Evolutionary conservation across 23 tunicate genomes (phyloP).

Genomic region (Aplidium turbinatum): DNA sequence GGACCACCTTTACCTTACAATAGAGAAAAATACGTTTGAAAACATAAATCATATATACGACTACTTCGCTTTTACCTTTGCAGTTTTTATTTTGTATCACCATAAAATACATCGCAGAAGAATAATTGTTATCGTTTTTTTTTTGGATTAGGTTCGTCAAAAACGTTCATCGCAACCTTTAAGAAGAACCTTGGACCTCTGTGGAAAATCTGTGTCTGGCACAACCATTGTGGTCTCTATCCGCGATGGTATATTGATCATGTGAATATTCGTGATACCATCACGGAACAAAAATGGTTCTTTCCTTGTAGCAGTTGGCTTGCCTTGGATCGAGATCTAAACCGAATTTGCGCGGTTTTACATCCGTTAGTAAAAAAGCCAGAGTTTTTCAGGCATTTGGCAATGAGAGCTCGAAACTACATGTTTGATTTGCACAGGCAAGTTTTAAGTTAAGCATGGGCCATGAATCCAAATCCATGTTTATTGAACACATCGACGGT

Average conservation of each 20-base stretch:
- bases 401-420: slow-evolving; percentile 28
- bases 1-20: no score
- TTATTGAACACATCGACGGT: no score
- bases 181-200: slow-evolving; percentile 58
- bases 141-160: slow-evolving; percentile 77
- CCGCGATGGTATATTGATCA: slow-evolving; percentile 80
- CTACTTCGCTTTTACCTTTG: no score
- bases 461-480: no score
- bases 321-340: slow-evolving; percentile 44
- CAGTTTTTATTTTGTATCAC: no score
- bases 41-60: no score
- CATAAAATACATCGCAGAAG: no score
- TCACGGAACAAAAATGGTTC: slow-evolving; percentile 39
- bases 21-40: no score
- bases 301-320: slow-evolving; percentile 79
- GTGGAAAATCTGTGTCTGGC: slow-evolving; percentile 54
- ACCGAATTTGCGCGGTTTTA: slow-evolving; percentile 26
- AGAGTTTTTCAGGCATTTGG: slow-evolving; percentile 36
- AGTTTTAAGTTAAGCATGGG: no score
- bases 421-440: slow-evolving; percentile 64
- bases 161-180: slow-evolving; percentile 71
- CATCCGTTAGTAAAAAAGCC: slow-evolving; percentile 50
- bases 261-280: slow-evolving; percentile 81
- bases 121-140: no score
- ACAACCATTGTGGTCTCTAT: slow-evolving; percentile 50